phyloP scores from a whole-genome alignment of 2,888 invertebrate genomes.

The Lamellibrachia satsuma region DNA sequence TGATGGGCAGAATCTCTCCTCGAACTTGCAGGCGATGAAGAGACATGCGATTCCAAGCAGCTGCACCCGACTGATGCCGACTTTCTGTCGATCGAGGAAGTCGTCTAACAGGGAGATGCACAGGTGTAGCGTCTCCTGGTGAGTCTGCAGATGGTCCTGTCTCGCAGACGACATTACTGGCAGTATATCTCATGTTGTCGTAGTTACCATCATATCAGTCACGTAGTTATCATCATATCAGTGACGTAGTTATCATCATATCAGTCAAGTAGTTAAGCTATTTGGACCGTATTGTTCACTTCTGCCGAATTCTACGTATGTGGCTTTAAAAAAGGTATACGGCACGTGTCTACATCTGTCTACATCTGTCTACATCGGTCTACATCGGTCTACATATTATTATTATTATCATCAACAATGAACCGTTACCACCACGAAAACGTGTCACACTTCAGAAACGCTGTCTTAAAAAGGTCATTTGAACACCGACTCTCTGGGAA shows the following conservation, averaged over 20 bases:
- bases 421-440: no score
- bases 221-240: no score
- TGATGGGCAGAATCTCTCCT: slow-evolving; percentile 53
- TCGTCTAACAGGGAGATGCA: slow-evolving; percentile 49
- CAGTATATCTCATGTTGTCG: neutral
- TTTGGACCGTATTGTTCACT: no score
- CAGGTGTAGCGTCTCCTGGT: slow-evolving; percentile 50
- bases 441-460: neutral
- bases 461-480: neutral
- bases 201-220: no score
- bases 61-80: slow-evolving; percentile 46
- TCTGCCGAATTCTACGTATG: neutral
- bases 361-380: no score
- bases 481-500: no score
- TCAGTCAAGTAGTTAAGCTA: no score
- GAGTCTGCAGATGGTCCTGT: neutral
- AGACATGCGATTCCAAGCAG: slow-evolving; percentile 53
- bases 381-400: no score
- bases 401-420: no score
- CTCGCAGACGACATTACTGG: neutral
- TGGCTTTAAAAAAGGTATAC: no score
- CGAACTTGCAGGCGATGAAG: slow-evolving; percentile 52
- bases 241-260: no score
- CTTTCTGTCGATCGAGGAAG: slow-evolving; percentile 40
- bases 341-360: no score